Conservation (phyloP, 2,888 invertebrate species). For the Cenopis cana region DNA sequence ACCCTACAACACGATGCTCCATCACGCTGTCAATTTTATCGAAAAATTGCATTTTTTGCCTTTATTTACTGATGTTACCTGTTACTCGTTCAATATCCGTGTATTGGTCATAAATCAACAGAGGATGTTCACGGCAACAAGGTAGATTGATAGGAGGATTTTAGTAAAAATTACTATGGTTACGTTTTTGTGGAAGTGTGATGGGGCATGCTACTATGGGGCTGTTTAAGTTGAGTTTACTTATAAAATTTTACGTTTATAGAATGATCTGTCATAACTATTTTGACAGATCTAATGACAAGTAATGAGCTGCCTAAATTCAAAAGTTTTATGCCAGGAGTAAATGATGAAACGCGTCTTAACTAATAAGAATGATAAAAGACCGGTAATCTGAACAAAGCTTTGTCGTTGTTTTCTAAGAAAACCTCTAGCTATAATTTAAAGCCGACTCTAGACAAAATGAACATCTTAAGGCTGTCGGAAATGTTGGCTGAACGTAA, state of each 20-base stretch:
- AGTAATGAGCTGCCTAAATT: too few relatives aligned
- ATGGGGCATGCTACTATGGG: background rate
- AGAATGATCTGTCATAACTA: too few relatives aligned
- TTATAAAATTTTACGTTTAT: too few relatives aligned
- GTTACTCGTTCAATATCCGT: slow-evolving; percentile 42
- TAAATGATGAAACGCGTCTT: too few relatives aligned
- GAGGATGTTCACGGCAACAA: slow-evolving; percentile 5
- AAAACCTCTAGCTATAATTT: slow-evolving; percentile 1
- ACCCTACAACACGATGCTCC: slow-evolving; percentile 26
- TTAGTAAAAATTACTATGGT: background rate
- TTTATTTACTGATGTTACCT: slow-evolving; percentile 42
- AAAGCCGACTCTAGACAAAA: background rate
- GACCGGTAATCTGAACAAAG: too few relatives aligned
- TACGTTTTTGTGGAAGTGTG: slow-evolving; percentile 1
- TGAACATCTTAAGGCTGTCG: background rate
- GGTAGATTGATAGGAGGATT: background rate
- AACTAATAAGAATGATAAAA: too few relatives aligned
- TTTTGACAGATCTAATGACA: too few relatives aligned
- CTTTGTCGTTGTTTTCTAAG: background rate
- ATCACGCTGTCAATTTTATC: slow-evolving; percentile 43
- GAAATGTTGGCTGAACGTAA: slow-evolving; percentile 3
- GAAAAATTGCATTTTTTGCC: slow-evolving; percentile 44
- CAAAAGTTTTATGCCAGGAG: too few relatives aligned
- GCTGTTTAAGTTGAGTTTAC: background rate
- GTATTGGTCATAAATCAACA: slow-evolving; percentile 22